Evolutionary conservation across 2,797 vertebrate genomes (phyloP), one percentile per base, ranked within the genome.

Genomic region (Borostomias antarcticus): DNA sequence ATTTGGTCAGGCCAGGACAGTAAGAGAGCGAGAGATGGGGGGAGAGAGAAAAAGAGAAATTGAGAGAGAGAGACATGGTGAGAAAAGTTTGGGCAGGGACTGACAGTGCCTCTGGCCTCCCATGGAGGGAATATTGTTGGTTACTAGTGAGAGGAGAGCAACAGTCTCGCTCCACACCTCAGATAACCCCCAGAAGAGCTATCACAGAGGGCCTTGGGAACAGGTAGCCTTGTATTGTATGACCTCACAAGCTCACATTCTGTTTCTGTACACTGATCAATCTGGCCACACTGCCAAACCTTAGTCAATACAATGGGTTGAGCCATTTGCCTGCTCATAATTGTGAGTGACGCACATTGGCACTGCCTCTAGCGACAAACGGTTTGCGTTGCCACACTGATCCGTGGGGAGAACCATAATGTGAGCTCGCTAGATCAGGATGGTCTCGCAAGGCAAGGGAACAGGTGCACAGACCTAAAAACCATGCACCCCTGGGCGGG

Each of bases 81-180:
- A 58, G 26, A 17, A 19, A 66, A 17, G 25, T 29, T 50, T 47
- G 56, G 53, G 19, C 19, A 43, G 5, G 30, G 5, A 32, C 21
- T 50, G 47, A 2, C 19, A 23, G 19, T 25, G n/a, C 17, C 23
- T 10, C 5, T 50, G 47, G 47, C 7, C 9, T 8, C 9, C 21
- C 13, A 8, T 7, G 35, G 7, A 56, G 53, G 7, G 28, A 56
- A 29, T 32, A 19, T 11, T 45, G 52, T 29, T 13, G 11, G 3
- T 10, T 8, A 10, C 15, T 21, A 4, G 4, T 33, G 53, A 19
- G 53, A 21, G 3, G 47, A 19, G n/a, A 23, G 47, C 47, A 23
- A 21, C 47, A 28, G 26, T 15, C 17, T 54, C 51, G 15, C 51
- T 29, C 51, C 51, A 53, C 51, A 54, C 52, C 23, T 29, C 52